Conservation (phyloP, 2,797 vertebrate species). For the Alca torda region DNA sequence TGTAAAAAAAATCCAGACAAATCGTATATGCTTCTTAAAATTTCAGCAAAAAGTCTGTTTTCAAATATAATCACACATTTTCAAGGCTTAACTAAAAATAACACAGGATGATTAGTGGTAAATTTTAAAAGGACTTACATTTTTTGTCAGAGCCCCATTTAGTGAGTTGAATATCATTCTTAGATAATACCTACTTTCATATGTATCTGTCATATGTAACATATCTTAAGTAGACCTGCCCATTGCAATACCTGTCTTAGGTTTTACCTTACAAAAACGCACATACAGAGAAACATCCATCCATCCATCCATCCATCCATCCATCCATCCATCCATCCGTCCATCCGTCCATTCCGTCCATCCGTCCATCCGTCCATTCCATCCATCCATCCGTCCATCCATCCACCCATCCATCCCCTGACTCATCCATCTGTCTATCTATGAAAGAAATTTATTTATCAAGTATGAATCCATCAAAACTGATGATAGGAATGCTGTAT, state of each 20-base stretch:
- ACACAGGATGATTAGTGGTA: rapidly evolving
- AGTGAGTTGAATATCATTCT: background rate
- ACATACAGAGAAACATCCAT: background rate
- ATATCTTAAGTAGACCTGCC: background rate
- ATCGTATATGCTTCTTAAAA: background rate
- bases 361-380: background rate
- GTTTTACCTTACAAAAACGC: background rate
- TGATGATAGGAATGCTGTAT: background rate
- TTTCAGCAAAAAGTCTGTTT: background rate
- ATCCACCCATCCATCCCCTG: background rate
- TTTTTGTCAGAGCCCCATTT: background rate
- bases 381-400: background rate
- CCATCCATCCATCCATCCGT: background rate
- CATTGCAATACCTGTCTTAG: background rate
- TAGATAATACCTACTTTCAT: background rate
- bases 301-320: background rate
- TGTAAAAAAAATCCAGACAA: background rate
- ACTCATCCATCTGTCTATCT: background rate
- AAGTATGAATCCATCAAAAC: background rate
- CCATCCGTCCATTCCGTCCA: background rate
- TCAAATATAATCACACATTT: background rate
- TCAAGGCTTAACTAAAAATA: background rate
- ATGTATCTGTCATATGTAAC: background rate
- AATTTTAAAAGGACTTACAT: background rate
- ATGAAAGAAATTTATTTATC: background rate